Conservation (phyloP, 2,113 vertebrate genomes). For the Hyla sarda region DNA sequence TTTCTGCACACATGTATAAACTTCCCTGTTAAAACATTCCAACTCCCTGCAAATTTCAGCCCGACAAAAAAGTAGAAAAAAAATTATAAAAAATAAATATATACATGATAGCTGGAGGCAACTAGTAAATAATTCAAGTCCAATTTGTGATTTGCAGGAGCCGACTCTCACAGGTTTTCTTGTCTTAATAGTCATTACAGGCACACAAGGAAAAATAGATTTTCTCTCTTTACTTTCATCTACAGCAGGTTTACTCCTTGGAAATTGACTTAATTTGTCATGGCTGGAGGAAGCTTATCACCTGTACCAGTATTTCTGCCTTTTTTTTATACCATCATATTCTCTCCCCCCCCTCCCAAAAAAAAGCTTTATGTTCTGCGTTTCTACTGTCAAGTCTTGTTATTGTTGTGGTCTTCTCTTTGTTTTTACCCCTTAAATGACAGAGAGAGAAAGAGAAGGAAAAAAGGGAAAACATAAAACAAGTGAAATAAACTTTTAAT, state of each 20-base stretch:
- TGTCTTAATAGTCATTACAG: constrained; percentile 61
- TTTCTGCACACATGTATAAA: constrained; percentile 99
- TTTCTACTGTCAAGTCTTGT: neutral
- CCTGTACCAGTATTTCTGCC: constrained; percentile 36
- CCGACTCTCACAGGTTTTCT: constrained; percentile 58
- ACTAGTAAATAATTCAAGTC: constrained; percentile 65
- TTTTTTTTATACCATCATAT: constrained; percentile 25
- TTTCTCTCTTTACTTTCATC: constrained; percentile 65
- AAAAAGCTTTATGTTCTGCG: neutral
- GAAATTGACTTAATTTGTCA: constrained; percentile 53
- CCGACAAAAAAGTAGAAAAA: constrained; percentile 74
- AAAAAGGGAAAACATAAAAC: neutral
- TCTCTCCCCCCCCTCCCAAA: too few relatives aligned
- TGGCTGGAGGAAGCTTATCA: constrained; percentile 45
- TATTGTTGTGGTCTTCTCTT: neutral
- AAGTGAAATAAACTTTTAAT: constrained; percentile 3
- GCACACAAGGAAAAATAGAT: constrained; percentile 34
- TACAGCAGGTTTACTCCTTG: constrained; percentile 35
- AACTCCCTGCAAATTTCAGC: constrained; percentile 87
- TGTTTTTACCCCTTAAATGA: neutral
- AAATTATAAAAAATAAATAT: constrained; percentile 68
- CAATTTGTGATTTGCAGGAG: constrained; percentile 60
- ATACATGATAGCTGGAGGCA: constrained; percentile 69
- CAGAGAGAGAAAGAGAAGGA: too few relatives aligned
- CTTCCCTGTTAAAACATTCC: constrained; percentile 89